A percentile compares a stretch with the other conserved stretches of the same genome.
Conservation (phyloP, 2,797 vertebrate genomes). For the Sarcophilus harrisii region DNA sequence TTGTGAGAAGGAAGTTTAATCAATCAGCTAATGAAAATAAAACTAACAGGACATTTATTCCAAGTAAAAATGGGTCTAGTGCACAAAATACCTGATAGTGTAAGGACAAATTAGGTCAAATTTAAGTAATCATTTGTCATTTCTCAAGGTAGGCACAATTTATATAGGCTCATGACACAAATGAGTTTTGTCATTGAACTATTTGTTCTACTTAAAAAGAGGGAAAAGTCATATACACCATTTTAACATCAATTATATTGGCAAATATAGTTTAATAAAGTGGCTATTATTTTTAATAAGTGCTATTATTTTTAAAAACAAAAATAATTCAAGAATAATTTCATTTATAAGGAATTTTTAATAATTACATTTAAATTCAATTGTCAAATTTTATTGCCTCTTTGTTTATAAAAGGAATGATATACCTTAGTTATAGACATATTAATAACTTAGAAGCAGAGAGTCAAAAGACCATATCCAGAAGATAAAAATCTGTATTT, state of each 20-base stretch:
- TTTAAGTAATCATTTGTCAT: neutral
- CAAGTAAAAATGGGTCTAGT: neutral
- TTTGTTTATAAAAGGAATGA: neutral
- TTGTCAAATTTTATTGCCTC: neutral
- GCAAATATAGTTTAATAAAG: neutral
- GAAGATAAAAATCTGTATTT: neutral
- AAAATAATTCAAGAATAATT: neutral
- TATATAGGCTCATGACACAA: neutral
- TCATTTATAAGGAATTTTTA: neutral
- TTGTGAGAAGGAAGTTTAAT: neutral
- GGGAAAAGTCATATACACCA: neutral
- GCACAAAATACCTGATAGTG: neutral
- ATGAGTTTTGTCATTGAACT: neutral
- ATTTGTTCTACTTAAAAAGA: neutral
- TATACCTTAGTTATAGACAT: neutral
- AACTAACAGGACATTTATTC: neutral
- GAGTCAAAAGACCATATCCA: neutral
- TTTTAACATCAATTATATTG: neutral
- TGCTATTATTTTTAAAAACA: neutral
- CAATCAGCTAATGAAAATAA: neutral
- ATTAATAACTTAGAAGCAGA: neutral
- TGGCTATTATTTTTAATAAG: neutral
- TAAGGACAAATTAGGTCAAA: neutral
- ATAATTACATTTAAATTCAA: neutral
- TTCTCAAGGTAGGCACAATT: neutral